Conservation (phyloP, 1,140 invertebrate species). For the Drosophila dunni region DNA sequence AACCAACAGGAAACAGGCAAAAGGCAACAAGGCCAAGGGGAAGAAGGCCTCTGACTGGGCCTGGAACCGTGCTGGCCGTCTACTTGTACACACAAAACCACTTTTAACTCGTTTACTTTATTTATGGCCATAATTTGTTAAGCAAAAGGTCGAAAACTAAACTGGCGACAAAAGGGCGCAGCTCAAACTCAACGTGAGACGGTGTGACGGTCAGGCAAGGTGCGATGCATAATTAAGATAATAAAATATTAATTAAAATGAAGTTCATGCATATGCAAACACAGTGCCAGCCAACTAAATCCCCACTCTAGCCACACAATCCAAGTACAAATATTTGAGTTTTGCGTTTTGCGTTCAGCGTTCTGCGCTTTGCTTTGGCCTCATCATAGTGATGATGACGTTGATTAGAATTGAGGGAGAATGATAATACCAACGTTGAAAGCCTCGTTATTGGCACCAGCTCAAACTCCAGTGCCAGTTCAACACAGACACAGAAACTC, state of each 20-base stretch:
- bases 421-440: slow-evolving; percentile 64
- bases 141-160: slow-evolving; percentile 81
- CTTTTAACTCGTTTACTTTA: slow-evolving; percentile 86
- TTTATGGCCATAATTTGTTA: slow-evolving; percentile 84
- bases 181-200: slow-evolving; percentile 3
- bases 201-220: slow-evolving; percentile 52
- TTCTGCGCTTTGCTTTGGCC: slow-evolving; percentile 23
- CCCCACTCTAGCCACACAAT: slow-evolving; percentile 22
- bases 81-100: slow-evolving; percentile 84
- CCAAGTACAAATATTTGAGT: slow-evolving; percentile 68
- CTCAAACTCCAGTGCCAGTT: too few relatives aligned
- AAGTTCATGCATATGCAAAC: slow-evolving; percentile 82
- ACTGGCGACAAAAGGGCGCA: slow-evolving; percentile 68
- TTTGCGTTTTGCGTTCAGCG: slow-evolving; percentile 24
- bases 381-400: slow-evolving; percentile 56
- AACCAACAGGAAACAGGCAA: slow-evolving; percentile 5
- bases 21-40: slow-evolving; percentile 1
- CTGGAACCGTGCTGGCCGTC: slow-evolving; percentile 57
- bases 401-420: slow-evolving; percentile 63
- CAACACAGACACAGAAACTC: slow-evolving; percentile 32
- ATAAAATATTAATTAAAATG: slow-evolving; percentile 84
- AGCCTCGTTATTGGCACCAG: slow-evolving; percentile 73
- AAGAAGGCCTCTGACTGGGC: slow-evolving; percentile 17
- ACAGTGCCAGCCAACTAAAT: slow-evolving; percentile 15
- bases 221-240: slow-evolving; percentile 84